A percentile compares a stretch with the other conserved stretches of the same genome.
Conservation (phyloP, 2,888 invertebrate species). For the Lottia gigantea region DNA sequence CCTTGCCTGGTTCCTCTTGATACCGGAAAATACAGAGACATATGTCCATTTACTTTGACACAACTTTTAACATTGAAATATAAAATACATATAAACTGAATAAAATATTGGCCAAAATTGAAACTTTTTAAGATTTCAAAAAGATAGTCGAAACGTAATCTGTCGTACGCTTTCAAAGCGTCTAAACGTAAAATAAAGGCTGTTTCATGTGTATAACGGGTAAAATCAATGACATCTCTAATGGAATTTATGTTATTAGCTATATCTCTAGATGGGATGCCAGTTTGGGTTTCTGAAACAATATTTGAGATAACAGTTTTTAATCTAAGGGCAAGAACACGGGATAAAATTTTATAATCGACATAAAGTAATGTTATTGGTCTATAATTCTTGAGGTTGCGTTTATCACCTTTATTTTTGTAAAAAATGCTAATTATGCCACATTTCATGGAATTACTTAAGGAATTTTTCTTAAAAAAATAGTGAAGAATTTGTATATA, state of each 20-base stretch:
- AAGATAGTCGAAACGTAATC: neutral
- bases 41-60: neutral
- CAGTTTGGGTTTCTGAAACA: neutral
- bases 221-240: neutral
- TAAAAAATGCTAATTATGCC: neutral
- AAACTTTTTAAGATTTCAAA: neutral
- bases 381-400: neutral
- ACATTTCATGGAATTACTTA: neutral
- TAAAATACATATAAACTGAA: neutral
- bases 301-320: neutral
- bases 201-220: neutral
- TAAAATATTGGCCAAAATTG: neutral
- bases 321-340: neutral
- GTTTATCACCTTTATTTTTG: neutral
- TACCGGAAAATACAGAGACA: neutral
- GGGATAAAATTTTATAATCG: neutral
- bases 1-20: neutral
- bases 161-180: neutral
- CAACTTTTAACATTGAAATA: neutral
- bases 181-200: neutral
- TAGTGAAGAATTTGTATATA: neutral
- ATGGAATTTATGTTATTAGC: neutral
- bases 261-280: neutral
- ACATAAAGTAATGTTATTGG: neutral
- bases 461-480: neutral